Evolutionary conservation across 2,888 invertebrate species (phyloP), one percentile per base, ranked within the genome.

Genomic region (Agonopterix subpropinquella): DNA sequence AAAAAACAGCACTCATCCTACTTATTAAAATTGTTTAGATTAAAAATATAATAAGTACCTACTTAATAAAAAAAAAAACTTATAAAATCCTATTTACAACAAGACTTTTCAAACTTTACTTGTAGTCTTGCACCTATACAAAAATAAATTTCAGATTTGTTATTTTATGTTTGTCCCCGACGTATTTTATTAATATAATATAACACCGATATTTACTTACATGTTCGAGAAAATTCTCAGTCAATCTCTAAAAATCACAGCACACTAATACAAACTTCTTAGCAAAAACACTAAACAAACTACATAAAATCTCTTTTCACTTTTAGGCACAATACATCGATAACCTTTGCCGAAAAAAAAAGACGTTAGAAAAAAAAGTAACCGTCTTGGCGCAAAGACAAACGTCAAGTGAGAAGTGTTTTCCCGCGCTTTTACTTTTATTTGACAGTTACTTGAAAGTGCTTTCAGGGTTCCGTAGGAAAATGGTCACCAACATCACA

Each of bases 351-450:
- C 13, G 9, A 41, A 28, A 28, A 28, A 41, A 47, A 41, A 47
- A 46, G 9, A 41, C 35, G 42, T n/a, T 35, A 11, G 41, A 7
- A 42, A 42, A 42, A 42, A 49, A 51, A 45, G 13, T 45, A 41
- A 41, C 50, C 44, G 52, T 43, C 36, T 48, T 48, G 36, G 42
- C 48, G 52, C 54, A 49, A 41, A 36, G 39, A 37, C 48, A 8
- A 8, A 18, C 48, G 44, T 42, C 45, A 42, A 54, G 45, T 54
- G 54, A 53, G 41, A 43, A 42, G 47, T 47, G 18, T 45, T 51
- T 50, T 53, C 50, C 45, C 55, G 53, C 48, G 44, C 35, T 37
- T 50, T 49, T 44, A 47, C 43, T 49, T 49, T 52, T 52, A 49
- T 49, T 47, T 49, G 39, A 43, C 44, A 44, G 41, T 11, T 11